These are phyloP conservation scores for Leptocoma aspasia DNA, from an alignment of 2,113 vertebrate species.

Conservation along the genomic window DNA sequence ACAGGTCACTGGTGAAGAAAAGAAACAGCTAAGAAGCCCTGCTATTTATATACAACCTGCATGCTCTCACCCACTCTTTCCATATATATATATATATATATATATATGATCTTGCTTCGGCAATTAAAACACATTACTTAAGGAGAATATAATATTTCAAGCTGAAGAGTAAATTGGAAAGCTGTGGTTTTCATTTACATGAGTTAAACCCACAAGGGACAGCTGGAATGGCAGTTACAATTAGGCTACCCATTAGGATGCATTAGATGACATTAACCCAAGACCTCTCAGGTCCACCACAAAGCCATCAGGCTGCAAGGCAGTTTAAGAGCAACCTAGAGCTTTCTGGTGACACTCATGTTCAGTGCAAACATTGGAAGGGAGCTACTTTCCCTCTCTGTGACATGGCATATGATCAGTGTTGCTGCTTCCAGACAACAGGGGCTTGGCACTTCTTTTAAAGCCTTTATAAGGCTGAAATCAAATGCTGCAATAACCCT, in stretches of 20 bases:
- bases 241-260: constrained; percentile 62
- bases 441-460: background rate
- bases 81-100: background rate
- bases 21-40: background rate
- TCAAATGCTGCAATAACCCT: constrained; percentile 9
- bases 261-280: constrained; percentile 69
- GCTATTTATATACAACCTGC: background rate
- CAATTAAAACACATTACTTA: constrained; percentile 54
- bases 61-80: background rate
- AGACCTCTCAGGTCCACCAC: constrained; percentile 54
- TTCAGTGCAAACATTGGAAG: background rate
- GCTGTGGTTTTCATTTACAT: constrained; percentile 61
- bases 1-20: background rate
- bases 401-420: background rate
- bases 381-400: background rate
- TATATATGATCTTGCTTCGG: constrained; percentile 19
- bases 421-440: background rate
- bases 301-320: constrained; percentile 20
- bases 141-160: constrained; percentile 50
- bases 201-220: constrained; percentile 56
- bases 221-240: constrained; percentile 62
- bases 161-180: constrained; percentile 32
- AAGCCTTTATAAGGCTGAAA: background rate
- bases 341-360: constrained; percentile 31
- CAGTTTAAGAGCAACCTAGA: constrained; percentile 17